These are phyloP conservation scores for Actinia tenebrosa DNA, from an alignment of 64 coral and sea anemone species.

Conservation along the genomic window DNA sequence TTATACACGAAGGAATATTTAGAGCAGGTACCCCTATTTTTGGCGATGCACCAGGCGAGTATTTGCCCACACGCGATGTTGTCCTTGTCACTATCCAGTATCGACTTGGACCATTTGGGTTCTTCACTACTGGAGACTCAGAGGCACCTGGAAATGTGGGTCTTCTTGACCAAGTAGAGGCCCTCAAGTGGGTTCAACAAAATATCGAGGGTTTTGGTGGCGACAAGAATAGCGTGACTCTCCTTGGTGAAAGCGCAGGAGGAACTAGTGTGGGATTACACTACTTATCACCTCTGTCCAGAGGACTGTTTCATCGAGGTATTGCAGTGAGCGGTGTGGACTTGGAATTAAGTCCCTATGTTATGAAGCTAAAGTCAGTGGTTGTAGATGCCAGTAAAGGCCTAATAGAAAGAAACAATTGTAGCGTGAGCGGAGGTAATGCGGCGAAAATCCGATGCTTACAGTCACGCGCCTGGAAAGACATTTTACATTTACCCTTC, in stretches of 20 bases:
- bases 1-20: constrained; percentile 76
- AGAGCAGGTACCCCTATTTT: constrained; percentile 71
- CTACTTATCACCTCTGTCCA: constrained; percentile 55
- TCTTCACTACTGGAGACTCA: constrained; percentile 62
- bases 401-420: constrained; percentile 22
- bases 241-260: constrained; percentile 74
- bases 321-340: constrained; percentile 76
- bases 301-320: constrained; percentile 54
- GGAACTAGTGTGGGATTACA: constrained; percentile 69
- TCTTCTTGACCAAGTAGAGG: constrained; percentile 84
- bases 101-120: constrained; percentile 73
- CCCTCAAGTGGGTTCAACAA: constrained; percentile 63
- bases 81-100: constrained; percentile 77
- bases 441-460: constrained; percentile 24
- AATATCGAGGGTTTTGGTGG: constrained; percentile 61
- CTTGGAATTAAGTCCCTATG: constrained; percentile 38
- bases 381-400: constrained; percentile 26
- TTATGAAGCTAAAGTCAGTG: constrained; percentile 12
- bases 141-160: constrained; percentile 77
- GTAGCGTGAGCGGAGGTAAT: not conserved
- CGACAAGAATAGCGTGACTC: constrained; percentile 50
- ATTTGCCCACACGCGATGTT: constrained; percentile 52
- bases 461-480: not conserved
- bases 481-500: not conserved
- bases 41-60: constrained; percentile 55